phyloP scores from a whole-genome alignment of 37 sponge, comb jelly and placozoan genomes.

The Axinella damicornis region DNA sequence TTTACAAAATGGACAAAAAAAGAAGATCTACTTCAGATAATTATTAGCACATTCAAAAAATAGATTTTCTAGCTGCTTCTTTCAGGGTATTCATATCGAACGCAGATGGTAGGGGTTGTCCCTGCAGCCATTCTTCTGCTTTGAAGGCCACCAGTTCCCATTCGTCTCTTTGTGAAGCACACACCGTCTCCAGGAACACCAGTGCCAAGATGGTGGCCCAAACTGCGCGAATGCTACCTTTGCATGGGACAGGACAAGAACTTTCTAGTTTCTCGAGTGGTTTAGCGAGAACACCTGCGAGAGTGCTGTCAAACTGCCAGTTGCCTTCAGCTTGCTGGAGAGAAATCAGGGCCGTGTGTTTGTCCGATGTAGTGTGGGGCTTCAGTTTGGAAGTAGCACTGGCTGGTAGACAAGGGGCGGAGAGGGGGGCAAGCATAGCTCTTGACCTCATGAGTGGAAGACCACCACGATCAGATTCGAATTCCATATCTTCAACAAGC shows the following conservation, averaged over 20 bases:
- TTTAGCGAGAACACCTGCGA: slow-evolving; percentile 17
- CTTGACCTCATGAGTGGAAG: too few species aligned
- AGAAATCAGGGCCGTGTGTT: slow-evolving; percentile 12
- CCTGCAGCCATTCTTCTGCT: slow-evolving; percentile 49
- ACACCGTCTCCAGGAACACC: slow-evolving; percentile 17
- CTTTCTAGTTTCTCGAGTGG: slow-evolving; percentile 22
- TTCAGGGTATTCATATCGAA: neutral
- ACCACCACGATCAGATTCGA: too few species aligned
- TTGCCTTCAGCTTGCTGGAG: slow-evolving; percentile 51
- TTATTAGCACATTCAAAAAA: neutral
- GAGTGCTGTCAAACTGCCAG: slow-evolving; percentile 24
- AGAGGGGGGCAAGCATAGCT: too few species aligned
- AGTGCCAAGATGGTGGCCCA: slow-evolving; percentile 57
- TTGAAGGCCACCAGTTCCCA: slow-evolving; percentile 66
- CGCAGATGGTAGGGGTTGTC: slow-evolving; percentile 15
- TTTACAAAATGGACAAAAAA: too few species aligned
- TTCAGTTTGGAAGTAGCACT: neutral
- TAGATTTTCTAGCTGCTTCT: neutral
- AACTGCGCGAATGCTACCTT: slow-evolving; percentile 22
- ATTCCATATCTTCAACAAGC: too few species aligned
- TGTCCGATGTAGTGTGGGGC: slow-evolving; percentile 8
- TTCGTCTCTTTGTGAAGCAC: slow-evolving; percentile 34
- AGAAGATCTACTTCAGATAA: too few species aligned
- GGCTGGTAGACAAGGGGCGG: too few species aligned
- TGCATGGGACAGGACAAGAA: slow-evolving; percentile 34